phyloP scores from a whole-genome alignment of 1,140 invertebrate species.

The Neocloeon triangulifer region DNA sequence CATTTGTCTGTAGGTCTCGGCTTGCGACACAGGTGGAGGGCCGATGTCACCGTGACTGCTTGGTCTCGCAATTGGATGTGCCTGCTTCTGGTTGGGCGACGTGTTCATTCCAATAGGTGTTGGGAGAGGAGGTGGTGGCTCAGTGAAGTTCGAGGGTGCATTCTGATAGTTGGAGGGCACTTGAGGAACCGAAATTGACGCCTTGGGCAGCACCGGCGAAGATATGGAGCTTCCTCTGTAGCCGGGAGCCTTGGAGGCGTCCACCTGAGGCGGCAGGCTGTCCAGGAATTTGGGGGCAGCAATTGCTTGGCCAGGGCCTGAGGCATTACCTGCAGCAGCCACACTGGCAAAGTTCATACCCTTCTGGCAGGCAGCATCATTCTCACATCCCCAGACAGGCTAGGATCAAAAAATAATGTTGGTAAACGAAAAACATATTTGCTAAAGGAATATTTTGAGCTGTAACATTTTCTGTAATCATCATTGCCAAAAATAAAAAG shows the following conservation, averaged over 20 bases:
- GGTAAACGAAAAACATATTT: too few species aligned
- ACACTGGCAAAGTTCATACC: conserved; percentile 52
- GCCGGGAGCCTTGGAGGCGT: conserved; percentile 59
- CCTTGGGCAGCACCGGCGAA: conserved; percentile 43
- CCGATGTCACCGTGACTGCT: conserved; percentile 10
- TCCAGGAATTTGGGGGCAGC: conserved; percentile 27
- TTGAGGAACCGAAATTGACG: conserved; percentile 11
- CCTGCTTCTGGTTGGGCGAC: conserved; percentile 12
- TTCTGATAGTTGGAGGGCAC: conserved; percentile 8
- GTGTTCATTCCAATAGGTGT: conserved; percentile 15
- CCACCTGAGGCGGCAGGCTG: conserved; percentile 32
- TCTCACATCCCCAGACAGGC: too few species aligned
- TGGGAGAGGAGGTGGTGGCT: conserved; percentile 14
- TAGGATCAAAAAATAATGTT: too few species aligned
- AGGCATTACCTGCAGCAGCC: conserved; percentile 30
- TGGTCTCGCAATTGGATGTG: conserved; percentile 15
- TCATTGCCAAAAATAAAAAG: not conserved
- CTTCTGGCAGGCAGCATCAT: conserved; percentile 30
- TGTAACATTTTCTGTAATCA: not conserved
- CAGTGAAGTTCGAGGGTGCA: conserved; percentile 7
- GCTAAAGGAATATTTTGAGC: not conserved
- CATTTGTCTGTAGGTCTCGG: too few species aligned
- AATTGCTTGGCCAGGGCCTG: conserved; percentile 17
- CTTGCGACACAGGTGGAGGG: too few species aligned
- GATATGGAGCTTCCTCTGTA: conserved; percentile 45